Percentiles rank a stretch among this genome's conserved stretches.
phyloP scores from a whole-genome alignment of 2,888 invertebrate genomes.

The Hemicrepidius hirtus region DNA sequence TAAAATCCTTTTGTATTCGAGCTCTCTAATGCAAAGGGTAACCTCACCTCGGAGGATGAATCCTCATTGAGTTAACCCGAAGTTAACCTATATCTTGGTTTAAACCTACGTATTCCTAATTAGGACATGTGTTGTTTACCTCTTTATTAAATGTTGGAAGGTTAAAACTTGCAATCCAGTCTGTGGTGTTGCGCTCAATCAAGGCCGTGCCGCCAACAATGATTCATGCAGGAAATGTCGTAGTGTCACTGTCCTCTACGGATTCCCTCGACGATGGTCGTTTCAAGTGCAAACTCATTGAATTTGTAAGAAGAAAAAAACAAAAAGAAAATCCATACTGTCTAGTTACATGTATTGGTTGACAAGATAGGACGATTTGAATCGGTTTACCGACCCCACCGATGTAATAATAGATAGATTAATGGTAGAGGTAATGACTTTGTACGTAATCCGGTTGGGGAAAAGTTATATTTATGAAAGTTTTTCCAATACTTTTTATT shows the following conservation, averaged over 20 bases:
- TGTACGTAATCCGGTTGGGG: not conserved
- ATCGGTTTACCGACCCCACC: slow-evolving; percentile 1
- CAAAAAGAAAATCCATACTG: too few species aligned
- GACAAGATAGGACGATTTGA: not conserved
- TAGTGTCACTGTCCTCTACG: slow-evolving; percentile 46
- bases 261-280: slow-evolving; percentile 17
- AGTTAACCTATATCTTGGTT: too few species aligned
- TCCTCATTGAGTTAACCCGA: too few species aligned
- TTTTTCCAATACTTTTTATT: not conserved
- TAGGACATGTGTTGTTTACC: not conserved
- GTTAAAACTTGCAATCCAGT: not conserved
- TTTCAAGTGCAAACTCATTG: slow-evolving; percentile 5
- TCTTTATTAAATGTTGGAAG: not conserved
- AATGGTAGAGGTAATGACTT: slow-evolving; percentile 7
- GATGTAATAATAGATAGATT: slow-evolving; percentile 5
- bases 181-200: not conserved
- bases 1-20: too few species aligned
- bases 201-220: slow-evolving; percentile 29
- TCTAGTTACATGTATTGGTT: not conserved
- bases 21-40: too few species aligned
- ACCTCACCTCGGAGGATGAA: too few species aligned
- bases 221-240: slow-evolving; percentile 54
- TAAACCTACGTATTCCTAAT: not conserved
- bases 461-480: not conserved
- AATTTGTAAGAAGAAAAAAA: not conserved